Percentiles rank a stretch among this genome's conserved stretches.
These are phyloP conservation scores for Polyommatus icarus DNA, from an alignment of 2,888 invertebrate species.

Conservation along the genomic window DNA sequence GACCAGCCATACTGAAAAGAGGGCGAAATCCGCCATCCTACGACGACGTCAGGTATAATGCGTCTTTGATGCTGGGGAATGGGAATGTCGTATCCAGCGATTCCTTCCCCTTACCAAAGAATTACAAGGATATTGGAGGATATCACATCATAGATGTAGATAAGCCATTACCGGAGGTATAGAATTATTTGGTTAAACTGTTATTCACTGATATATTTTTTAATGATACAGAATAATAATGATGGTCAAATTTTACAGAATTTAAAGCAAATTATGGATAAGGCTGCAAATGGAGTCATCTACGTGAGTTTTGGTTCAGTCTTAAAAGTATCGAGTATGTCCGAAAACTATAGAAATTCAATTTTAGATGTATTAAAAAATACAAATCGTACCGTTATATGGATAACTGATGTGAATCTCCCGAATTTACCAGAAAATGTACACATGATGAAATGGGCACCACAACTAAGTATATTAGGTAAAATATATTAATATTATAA, in stretches of 20 bases:
- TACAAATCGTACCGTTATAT: conserved; percentile 57
- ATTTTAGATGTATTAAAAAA: not conserved
- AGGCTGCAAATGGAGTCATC: conserved; percentile 55
- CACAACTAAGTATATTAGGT: conserved; percentile 61
- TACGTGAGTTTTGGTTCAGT: conserved; percentile 62
- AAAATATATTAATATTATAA: not conserved
- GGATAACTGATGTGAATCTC: conserved; percentile 59
- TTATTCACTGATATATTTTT: not conserved
- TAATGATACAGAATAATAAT: not conserved
- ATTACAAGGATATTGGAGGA: conserved; percentile 56
- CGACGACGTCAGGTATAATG: conserved; percentile 52
- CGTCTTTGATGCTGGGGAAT: conserved; percentile 58
- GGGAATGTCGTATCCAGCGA: conserved; percentile 55
- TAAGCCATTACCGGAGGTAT: conserved; percentile 51
- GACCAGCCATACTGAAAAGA: conserved; percentile 41
- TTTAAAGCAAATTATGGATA: conserved; percentile 52
- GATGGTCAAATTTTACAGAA: conserved; percentile 43
- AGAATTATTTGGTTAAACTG: not conserved
- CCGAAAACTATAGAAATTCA: not conserved
- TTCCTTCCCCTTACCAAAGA: conserved; percentile 52
- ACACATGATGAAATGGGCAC: conserved; percentile 64
- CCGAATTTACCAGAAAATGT: conserved; percentile 62
- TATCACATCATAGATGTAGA: conserved; percentile 55
- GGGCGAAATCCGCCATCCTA: conserved; percentile 50
- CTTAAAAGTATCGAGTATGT: conserved; percentile 38